These are phyloP conservation scores for Baryphthengus martii DNA, from an alignment of 2,113 vertebrate species.

Conservation along the genomic window DNA sequence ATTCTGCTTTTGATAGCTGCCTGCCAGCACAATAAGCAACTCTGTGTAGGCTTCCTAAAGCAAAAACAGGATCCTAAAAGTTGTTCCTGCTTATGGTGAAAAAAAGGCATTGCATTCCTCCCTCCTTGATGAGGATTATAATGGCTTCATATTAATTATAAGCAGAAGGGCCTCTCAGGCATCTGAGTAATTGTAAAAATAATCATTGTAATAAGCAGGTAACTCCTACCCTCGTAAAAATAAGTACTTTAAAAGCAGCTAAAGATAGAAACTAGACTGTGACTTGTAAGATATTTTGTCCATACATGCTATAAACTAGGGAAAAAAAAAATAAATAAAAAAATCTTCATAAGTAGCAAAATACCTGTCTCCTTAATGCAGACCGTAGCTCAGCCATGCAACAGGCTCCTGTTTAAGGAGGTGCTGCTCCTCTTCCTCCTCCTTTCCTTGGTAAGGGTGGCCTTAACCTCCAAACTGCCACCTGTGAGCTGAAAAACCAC, in stretches of 20 bases:
- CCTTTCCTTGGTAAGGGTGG: not conserved
- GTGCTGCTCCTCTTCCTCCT: not conserved
- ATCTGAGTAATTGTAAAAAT: not conserved
- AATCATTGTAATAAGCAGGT: not conserved
- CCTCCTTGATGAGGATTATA: not conserved
- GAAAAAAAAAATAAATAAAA: too few relatives aligned
- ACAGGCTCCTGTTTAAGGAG: not conserved
- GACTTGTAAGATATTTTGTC: not conserved
- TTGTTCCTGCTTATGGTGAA: not conserved
- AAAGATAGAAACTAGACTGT: not conserved
- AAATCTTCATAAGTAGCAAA: not conserved
- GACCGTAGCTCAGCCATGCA: not conserved
- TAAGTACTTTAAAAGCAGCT: not conserved
- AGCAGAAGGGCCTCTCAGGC: not conserved
- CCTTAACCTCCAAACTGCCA: not conserved
- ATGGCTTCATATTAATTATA: not conserved
- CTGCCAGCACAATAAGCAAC: not conserved
- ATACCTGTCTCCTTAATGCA: not conserved
- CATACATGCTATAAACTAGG: not conserved
- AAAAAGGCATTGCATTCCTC: not conserved
- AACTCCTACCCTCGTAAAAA: not conserved
- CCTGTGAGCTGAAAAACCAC: not conserved
- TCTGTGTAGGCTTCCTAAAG: not conserved
- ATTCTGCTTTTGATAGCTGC: not conserved
- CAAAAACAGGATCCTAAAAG: not conserved